Conservation (phyloP, 2,113 vertebrate genomes). For the Perognathus longimembris region DNA sequence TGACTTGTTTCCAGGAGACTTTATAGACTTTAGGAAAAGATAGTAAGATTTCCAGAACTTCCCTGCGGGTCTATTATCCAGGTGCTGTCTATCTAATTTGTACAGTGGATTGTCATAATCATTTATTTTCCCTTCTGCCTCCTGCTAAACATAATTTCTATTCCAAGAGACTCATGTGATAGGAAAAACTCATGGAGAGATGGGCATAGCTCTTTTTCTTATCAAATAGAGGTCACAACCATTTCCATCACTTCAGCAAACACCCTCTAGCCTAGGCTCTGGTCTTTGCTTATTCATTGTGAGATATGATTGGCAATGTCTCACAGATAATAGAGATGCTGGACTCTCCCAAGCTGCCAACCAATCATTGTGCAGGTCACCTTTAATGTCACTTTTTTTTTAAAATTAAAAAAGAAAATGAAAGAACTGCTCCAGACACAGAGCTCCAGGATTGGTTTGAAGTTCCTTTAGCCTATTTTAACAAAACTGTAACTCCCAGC, state of each 20-base stretch:
- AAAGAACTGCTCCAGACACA: background rate
- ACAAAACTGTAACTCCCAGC: constrained; percentile 33
- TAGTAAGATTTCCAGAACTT: constrained; percentile 30
- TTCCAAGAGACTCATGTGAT: constrained; percentile 17
- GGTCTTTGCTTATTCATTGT: constrained; percentile 10
- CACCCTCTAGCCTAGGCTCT: background rate
- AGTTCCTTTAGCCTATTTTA: constrained; percentile 20
- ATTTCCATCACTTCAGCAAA: constrained; percentile 17
- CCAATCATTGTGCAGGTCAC: constrained; percentile 7
- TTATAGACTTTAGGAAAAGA: constrained; percentile 50
- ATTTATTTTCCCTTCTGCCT: constrained; percentile 41
- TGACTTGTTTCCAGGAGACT: constrained; percentile 35
- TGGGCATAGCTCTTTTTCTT: constrained; percentile 27
- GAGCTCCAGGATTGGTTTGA: background rate
- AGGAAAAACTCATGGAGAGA: constrained; percentile 44
- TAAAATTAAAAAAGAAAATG: constrained; percentile 35
- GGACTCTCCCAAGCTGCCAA: constrained; percentile 30
- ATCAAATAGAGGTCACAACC: constrained; percentile 25
- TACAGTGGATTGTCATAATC: constrained; percentile 37
- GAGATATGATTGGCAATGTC: constrained; percentile 52
- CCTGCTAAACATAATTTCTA: constrained; percentile 35
- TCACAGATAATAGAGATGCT: background rate
- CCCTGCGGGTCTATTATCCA: background rate
- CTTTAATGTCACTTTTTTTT: constrained; percentile 53
- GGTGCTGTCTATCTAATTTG: constrained; percentile 9